These are phyloP conservation scores for Nephotettix cincticeps DNA, from an alignment of 1,140 invertebrate genomes.

Conservation along the genomic window DNA sequence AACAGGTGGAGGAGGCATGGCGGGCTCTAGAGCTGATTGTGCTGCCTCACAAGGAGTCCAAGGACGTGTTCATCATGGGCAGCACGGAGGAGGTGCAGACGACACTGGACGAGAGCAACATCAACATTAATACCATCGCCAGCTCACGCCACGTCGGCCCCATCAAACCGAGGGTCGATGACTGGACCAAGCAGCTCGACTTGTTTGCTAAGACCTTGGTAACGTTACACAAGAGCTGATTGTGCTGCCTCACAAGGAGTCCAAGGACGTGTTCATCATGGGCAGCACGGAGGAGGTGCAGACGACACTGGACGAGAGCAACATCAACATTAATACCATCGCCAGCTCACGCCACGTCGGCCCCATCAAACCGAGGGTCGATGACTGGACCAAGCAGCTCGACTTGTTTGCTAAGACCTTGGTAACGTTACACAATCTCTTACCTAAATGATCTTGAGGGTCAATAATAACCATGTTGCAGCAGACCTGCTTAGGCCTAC, in stretches of 20 bases:
- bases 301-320: slow-evolving; percentile 76
- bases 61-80: slow-evolving; percentile 80
- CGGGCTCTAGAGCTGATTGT: slow-evolving; percentile 73
- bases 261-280: slow-evolving; percentile 78
- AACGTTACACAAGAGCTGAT: slow-evolving; percentile 55
- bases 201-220: slow-evolving; percentile 75
- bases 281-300: slow-evolving; percentile 83
- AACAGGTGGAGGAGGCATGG: slow-evolving; percentile 77
- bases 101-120: slow-evolving; percentile 80
- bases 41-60: slow-evolving; percentile 72
- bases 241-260: slow-evolving; percentile 73
- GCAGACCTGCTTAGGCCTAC: too few species aligned
- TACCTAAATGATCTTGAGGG: too few species aligned
- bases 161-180: slow-evolving; percentile 75
- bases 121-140: slow-evolving; percentile 80
- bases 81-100: slow-evolving; percentile 81
- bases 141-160: slow-evolving; percentile 80
- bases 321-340: slow-evolving; percentile 82
- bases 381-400: slow-evolving; percentile 74
- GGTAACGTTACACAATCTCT: too few species aligned
- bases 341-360: slow-evolving; percentile 78
- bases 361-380: slow-evolving; percentile 75
- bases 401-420: slow-evolving; percentile 74
- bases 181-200: slow-evolving; percentile 73
- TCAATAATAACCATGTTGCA: too few species aligned